These are phyloP conservation scores for Glareola pratincola DNA, from an alignment of 2,113 vertebrate genomes.

Conservation along the genomic window DNA sequence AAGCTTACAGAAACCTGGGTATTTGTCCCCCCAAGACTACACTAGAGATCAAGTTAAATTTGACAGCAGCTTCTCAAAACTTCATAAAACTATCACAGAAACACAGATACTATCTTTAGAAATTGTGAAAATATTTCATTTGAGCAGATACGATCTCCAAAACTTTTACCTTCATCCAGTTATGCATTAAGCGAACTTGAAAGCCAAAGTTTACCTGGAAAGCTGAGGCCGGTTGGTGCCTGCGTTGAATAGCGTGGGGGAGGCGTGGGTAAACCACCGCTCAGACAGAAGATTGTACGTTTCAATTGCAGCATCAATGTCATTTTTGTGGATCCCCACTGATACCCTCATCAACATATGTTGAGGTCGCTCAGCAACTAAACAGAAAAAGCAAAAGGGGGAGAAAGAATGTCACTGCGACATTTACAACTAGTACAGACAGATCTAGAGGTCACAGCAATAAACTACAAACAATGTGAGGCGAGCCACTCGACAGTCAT, in stretches of 20 bases:
- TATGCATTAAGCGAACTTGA: rapidly evolving
- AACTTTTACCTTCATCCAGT: rapidly evolving
- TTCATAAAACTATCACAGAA: rapidly evolving
- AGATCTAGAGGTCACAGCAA: rapidly evolving
- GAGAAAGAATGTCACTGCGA: rapidly evolving
- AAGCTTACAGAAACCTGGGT: neutral
- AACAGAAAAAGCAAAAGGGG: neutral
- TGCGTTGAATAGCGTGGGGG: slow-evolving; percentile 95
- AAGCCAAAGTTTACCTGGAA: slow-evolving; percentile 80
- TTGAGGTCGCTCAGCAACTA: slow-evolving; percentile 94
- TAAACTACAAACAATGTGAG: rapidly evolving
- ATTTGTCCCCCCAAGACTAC: neutral
- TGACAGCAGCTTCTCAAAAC: neutral
- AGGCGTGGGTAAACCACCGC: slow-evolving; percentile 96
- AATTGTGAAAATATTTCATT: rapidly evolving
- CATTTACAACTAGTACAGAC: neutral
- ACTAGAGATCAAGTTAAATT: neutral
- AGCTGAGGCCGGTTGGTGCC: slow-evolving; percentile 94
- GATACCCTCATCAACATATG: slow-evolving; percentile 97
- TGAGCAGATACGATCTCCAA: rapidly evolving
- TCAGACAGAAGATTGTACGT: slow-evolving; percentile 96
- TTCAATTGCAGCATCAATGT: slow-evolving; percentile 90
- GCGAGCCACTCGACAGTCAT: rapidly evolving
- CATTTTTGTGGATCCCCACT: slow-evolving; percentile 88
- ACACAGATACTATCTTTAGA: neutral